Evolutionary conservation across 2,888 invertebrate genomes (phyloP).

Genomic region (Dasysyrphus albostriatus): DNA sequence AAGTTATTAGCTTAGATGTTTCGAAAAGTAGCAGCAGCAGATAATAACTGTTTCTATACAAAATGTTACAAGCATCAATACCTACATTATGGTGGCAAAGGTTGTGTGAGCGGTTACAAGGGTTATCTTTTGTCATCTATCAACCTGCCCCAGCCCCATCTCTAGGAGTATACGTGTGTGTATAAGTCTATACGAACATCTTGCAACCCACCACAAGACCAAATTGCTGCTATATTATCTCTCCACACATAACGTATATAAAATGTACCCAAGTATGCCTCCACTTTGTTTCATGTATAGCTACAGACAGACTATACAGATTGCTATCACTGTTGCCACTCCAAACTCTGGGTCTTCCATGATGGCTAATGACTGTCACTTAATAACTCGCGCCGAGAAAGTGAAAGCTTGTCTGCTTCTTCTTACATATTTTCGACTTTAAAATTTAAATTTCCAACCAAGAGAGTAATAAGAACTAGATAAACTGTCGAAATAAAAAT

Average conservation of each 20-base stretch:
- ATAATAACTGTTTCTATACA: constrained; percentile 25
- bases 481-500: constrained; percentile 31
- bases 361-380: constrained; percentile 66
- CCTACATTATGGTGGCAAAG: constrained; percentile 27
- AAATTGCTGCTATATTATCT: constrained; percentile 36
- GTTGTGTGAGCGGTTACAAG: constrained; percentile 37
- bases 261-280: neutral
- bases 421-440: neutral
- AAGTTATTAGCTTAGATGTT: constrained; percentile 55
- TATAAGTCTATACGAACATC: constrained; percentile 8
- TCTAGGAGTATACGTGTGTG: neutral
- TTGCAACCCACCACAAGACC: constrained; percentile 40
- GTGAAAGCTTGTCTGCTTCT: constrained; percentile 26
- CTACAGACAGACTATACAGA: constrained; percentile 25
- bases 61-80: constrained; percentile 6
- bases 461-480: neutral
- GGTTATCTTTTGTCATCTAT: constrained; percentile 69
- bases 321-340: constrained; percentile 41
- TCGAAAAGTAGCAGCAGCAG: constrained; percentile 20
- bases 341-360: constrained; percentile 19
- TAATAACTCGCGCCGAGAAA: constrained; percentile 52
- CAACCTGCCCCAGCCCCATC: constrained; percentile 31
- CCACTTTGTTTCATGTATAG: constrained; percentile 10
- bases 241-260: constrained; percentile 5
- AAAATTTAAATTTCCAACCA: constrained; percentile 3